These are phyloP conservation scores for Thumatha senex DNA, from an alignment of 2,888 invertebrate genomes.

Conservation along the genomic window DNA sequence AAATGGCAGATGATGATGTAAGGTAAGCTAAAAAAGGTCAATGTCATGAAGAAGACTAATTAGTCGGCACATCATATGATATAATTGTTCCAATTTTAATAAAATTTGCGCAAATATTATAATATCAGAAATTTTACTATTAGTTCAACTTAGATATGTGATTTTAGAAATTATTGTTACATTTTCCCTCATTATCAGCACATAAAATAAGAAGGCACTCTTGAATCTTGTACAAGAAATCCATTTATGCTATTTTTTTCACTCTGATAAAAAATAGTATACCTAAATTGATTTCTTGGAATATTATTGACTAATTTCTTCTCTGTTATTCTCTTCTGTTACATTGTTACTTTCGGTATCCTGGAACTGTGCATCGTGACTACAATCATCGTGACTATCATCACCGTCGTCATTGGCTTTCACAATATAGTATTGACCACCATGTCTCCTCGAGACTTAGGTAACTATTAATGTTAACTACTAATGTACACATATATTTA, in stretches of 20 bases:
- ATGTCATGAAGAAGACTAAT: slow-evolving; percentile 13
- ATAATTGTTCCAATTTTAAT: neutral
- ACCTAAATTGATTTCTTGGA: too few relatives aligned
- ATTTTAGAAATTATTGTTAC: too few relatives aligned
- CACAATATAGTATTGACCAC: slow-evolving; percentile 59
- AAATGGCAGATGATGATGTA: slow-evolving; percentile 97
- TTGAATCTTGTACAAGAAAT: too few relatives aligned
- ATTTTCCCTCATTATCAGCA: too few relatives aligned
- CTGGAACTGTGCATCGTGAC: slow-evolving; percentile 30
- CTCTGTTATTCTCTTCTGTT: slow-evolving; percentile 49
- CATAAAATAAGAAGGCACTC: too few relatives aligned
- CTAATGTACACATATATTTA: slow-evolving; percentile 29
- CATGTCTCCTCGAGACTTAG: slow-evolving; percentile 70
- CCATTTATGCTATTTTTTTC: too few relatives aligned
- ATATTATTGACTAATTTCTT: slow-evolving; percentile 19
- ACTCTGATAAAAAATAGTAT: too few relatives aligned
- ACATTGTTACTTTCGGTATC: slow-evolving; percentile 43
- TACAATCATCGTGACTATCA: neutral
- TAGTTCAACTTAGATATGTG: too few relatives aligned
- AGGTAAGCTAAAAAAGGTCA: slow-evolving; percentile 85
- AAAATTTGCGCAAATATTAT: too few relatives aligned
- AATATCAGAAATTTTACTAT: too few relatives aligned
- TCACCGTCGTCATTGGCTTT: slow-evolving; percentile 13
- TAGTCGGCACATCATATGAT: neutral
- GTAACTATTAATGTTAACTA: slow-evolving; percentile 58